phyloP scores from a whole-genome alignment of 2,113 vertebrate species.

The Apaloderma vittatum region DNA sequence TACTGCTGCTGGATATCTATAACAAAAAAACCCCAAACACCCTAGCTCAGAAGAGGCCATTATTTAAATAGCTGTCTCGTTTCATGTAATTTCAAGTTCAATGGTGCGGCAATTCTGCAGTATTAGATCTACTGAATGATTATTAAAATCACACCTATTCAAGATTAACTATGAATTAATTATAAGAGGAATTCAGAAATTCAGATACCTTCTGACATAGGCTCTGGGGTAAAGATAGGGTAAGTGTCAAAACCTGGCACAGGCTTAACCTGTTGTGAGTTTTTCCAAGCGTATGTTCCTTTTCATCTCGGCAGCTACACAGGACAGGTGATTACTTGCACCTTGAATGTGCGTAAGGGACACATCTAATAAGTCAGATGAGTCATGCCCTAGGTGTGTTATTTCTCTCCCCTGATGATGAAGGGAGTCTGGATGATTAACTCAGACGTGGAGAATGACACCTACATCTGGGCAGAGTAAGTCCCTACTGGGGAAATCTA shows the following conservation, averaged over 20 bases:
- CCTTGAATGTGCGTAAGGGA: background rate
- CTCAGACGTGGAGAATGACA: background rate
- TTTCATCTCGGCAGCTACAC: background rate
- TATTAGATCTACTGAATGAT: constrained; percentile 66
- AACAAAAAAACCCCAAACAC: background rate
- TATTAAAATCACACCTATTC: constrained; percentile 74
- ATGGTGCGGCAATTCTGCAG: constrained; percentile 60
- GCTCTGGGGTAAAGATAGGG: background rate
- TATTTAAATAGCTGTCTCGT: constrained; percentile 72
- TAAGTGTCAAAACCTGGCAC: constrained; percentile 16
- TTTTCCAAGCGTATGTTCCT: background rate
- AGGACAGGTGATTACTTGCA: background rate
- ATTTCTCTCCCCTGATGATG: background rate
- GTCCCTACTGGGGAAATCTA: background rate
- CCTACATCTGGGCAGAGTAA: background rate
- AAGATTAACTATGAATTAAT: constrained; percentile 75
- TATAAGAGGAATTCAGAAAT: constrained; percentile 59
- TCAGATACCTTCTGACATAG: constrained; percentile 19
- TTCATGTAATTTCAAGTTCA: constrained; percentile 68
- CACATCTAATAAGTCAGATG: background rate
- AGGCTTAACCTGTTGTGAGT: background rate
- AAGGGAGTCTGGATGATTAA: background rate
- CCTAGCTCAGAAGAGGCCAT: constrained; percentile 45
- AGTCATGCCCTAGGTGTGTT: background rate
- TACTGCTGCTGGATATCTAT: constrained; percentile 6